Evolutionary conservation across 1,140 invertebrate genomes (phyloP), one percentile per base, ranked within the genome.

Genomic region (Zaprionus kolodkinae): DNA sequence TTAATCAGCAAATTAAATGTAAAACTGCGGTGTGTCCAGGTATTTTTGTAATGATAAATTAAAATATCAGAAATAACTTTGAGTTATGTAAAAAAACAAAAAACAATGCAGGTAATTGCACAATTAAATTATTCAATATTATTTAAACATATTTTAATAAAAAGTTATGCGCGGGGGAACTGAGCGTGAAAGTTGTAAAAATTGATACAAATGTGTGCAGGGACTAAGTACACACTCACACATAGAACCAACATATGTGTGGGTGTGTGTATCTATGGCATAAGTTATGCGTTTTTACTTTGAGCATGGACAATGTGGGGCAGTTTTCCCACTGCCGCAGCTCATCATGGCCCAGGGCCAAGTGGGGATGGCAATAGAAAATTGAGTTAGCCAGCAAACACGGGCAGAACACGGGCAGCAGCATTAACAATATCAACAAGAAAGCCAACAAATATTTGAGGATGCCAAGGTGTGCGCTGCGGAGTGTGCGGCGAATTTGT

Each of bases 171-270:
- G 25, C 2, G 25, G 25, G 25, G 25, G 2, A 27, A 78, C 80
- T 62, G 57, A 45, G 76, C 70, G 66, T 77, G 57, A 43, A 76
- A 72, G 80, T 73, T 81, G 84, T 78, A 78, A 88, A 87, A 84
- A 89, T 88, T 89, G 78, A 89, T 78, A 88, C 89, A 88, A 88
- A 88, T 89, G 84, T 83, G 83, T 76, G 72, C 70, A 73, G 75
- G 79, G 72, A 69, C 73, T 65, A 40, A 60, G 62, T 4, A 50
- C 76, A 40, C 17, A 52, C 33, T 9, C 33, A 6, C 33, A 9
- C 7, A 33, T 33, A 30, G 60, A 38, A 17, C 17, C n/a, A 0
- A 12, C 21, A 54, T 71, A 69, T 69, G 60, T 73, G 61, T 73
- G n/a, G 7, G n/a, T n/a, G 5, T 59, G 60, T 68, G 63, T 78